Evolutionary conservation across 2,888 invertebrate species (phyloP), one percentile per base, ranked within the genome.

Genomic region (Leucania comma): DNA sequence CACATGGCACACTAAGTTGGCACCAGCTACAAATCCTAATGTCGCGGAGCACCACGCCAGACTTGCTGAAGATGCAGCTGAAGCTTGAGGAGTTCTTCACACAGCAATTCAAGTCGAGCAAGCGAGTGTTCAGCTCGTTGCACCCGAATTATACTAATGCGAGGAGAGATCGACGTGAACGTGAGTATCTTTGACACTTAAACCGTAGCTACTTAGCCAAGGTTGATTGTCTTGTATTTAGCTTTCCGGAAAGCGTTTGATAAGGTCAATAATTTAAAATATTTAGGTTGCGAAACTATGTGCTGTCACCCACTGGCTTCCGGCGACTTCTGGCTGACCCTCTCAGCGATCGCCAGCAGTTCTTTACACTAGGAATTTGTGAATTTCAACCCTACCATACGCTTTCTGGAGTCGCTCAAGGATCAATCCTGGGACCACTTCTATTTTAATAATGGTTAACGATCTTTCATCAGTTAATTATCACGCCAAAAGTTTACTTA

Each of bases 61-160:
- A 99, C 95, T 96, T 99, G 73, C 96, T 99, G 61, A 99, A 99
- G 96, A 99, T 99, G 98, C 99, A 98, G 91, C 98, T 98, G 81
- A 99, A 99, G 90, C 96, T 99, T 48, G 99, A 99, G 87, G 99
- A 99, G 94, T 99, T 99, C 96, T 99, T 99, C 95, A 98, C 98
- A 77, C 99, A 99, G 92, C 99, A 99, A 96, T 99, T 99, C 91
- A 99, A 99, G 92, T 99, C 98, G 83, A 98, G 99, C 90, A 99
- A 98, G 91, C 97, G 99, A 3, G 99, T 99, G 6, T 98, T 99
- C 90, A 98, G 98, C 76, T 97, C 97, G 51, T 92, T 97, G 67
- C 95, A 93, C 62, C 93, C 94, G 2, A 93, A 91, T 66, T 95
- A 95, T 75, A 86, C 88, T 8, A 88, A 88, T 26, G 83, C 89